Evolutionary conservation across 1,140 invertebrate species (phyloP).

Genomic region (Cylas formicarius): DNA sequence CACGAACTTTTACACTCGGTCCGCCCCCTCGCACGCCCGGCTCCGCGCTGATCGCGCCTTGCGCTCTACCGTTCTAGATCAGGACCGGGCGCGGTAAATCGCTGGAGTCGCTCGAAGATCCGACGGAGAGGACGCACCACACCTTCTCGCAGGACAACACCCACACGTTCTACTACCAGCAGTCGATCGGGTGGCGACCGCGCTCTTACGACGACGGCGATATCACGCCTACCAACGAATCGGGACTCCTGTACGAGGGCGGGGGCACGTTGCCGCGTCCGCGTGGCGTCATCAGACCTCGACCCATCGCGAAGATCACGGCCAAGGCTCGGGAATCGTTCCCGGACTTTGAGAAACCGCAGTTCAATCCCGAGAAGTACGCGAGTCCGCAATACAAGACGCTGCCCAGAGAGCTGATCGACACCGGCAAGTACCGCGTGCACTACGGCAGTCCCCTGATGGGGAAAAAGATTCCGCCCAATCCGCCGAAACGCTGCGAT

Average conservation of each 20-base stretch:
- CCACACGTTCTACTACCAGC: slow-evolving; percentile 47
- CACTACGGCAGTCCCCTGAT: slow-evolving; percentile 51
- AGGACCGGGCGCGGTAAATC: slow-evolving; percentile 71
- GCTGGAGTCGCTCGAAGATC: slow-evolving; percentile 73
- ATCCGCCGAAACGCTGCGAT: slow-evolving; percentile 69
- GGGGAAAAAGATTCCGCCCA: slow-evolving; percentile 70
- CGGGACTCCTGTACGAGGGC: slow-evolving; percentile 51
- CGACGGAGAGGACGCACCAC: slow-evolving; percentile 54
- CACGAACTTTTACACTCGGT: background rate
- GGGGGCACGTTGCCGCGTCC: slow-evolving; percentile 81
- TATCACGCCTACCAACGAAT: slow-evolving; percentile 80
- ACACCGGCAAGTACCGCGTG: slow-evolving; percentile 35
- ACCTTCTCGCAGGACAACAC: slow-evolving; percentile 53
- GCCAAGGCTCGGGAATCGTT: slow-evolving; percentile 49
- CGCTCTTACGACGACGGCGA: slow-evolving; percentile 84
- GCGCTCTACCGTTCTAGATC: slow-evolving; percentile 46
- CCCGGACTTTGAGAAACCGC: slow-evolving; percentile 44
- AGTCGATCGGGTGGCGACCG: slow-evolving; percentile 56
- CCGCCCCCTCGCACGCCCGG: background rate
- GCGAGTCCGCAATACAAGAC: slow-evolving; percentile 42
- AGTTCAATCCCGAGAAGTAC: slow-evolving; percentile 39
- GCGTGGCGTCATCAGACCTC: slow-evolving; percentile 67
- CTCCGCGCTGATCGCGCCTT: background rate
- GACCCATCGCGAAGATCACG: slow-evolving; percentile 78
- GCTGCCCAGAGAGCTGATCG: slow-evolving; percentile 47